These are phyloP conservation scores for Pygmarrhopalites habei DNA, from an alignment of 1,140 invertebrate genomes.

Conservation along the genomic window DNA sequence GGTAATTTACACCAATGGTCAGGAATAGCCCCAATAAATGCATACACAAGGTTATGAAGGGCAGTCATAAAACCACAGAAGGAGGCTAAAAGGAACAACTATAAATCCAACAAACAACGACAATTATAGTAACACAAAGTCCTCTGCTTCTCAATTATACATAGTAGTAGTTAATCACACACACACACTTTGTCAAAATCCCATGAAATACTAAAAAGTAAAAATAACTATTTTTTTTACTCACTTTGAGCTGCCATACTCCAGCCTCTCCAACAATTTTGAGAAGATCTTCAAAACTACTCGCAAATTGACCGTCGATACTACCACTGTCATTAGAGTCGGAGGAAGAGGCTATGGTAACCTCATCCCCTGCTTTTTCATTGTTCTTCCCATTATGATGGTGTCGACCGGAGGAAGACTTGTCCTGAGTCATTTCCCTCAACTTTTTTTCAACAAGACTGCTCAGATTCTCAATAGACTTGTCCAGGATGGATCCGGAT, in stretches of 20 bases:
- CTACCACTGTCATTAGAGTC: too few species aligned
- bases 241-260: conserved; percentile 35
- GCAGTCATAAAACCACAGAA: conserved; percentile 33
- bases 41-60: conserved; percentile 36
- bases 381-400: too few species aligned
- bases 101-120: not conserved
- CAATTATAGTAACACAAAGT: not conserved
- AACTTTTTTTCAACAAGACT: too few species aligned
- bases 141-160: not conserved
- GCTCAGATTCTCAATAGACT: too few species aligned
- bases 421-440: too few species aligned
- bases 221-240: too few species aligned
- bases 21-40: conserved; percentile 37
- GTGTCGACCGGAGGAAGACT: too few species aligned
- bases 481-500: too few species aligned
- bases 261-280: conserved; percentile 32
- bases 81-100: conserved; percentile 32
- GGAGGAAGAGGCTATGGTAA: too few species aligned
- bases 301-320: too few species aligned
- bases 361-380: too few species aligned
- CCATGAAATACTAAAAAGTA: not conserved
- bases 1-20: conserved; percentile 34
- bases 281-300: conserved; percentile 36
- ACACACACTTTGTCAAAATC: not conserved
- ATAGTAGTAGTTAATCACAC: not conserved